Percentiles rank a stretch among this genome's conserved stretches.
Evolutionary conservation across 2,113 vertebrate genomes (phyloP).

Genomic region (Zootoca vivipara): DNA sequence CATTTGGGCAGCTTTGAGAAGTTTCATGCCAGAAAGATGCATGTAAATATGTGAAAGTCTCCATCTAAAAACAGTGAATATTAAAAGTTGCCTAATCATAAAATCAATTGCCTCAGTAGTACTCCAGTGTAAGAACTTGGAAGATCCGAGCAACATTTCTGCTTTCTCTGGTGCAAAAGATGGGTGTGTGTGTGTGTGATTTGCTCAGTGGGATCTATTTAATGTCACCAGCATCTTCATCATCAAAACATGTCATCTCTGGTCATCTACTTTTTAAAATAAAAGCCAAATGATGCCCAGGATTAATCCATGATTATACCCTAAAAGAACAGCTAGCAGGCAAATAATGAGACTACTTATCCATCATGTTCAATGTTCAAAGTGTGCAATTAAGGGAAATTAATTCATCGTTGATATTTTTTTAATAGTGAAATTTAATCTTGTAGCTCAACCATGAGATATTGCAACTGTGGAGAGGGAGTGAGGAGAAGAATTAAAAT

Average conservation of each 20-base stretch:
- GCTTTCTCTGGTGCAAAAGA: not conserved
- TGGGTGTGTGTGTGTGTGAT: not conserved
- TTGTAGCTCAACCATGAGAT: conserved; percentile 16
- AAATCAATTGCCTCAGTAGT: not conserved
- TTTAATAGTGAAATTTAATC: not conserved
- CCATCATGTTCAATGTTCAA: not conserved
- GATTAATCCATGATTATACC: conserved; percentile 9
- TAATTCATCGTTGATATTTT: conserved; percentile 8
- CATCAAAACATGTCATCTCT: not conserved
- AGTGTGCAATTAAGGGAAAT: conserved; percentile 26
- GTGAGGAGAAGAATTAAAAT: not conserved
- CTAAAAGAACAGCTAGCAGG: not conserved
- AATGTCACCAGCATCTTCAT: not conserved
- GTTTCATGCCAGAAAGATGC: not conserved
- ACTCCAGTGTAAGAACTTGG: not conserved
- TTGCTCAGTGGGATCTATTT: not conserved
- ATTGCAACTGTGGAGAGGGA: conserved; percentile 1
- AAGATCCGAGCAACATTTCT: not conserved
- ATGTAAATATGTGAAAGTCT: not conserved
- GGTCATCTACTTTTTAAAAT: not conserved
- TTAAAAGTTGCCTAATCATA: not conserved
- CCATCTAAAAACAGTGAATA: not conserved
- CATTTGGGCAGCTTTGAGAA: not conserved
- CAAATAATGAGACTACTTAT: not conserved
- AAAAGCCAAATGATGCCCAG: not conserved